Conservation (phyloP, 2,888 invertebrate genomes). For the Pelosia muscerda region DNA sequence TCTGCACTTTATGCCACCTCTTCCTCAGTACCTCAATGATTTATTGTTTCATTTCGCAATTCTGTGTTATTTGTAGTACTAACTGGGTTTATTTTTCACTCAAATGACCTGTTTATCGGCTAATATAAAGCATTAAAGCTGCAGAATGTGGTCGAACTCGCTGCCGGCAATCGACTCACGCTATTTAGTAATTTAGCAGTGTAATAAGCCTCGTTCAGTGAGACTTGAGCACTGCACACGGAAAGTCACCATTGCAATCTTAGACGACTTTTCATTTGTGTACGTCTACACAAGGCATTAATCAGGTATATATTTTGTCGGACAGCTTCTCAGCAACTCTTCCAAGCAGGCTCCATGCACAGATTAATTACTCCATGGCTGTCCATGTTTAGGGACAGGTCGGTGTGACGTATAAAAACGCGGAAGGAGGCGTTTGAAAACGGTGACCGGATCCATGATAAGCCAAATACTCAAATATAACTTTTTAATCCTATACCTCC, state of each 20-base stretch:
- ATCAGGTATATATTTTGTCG: no score
- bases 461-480: no score
- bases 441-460: no score
- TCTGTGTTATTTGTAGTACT: conserved; percentile 68
- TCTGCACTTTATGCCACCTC: conserved; percentile 41
- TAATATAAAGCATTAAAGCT: conserved; percentile 67
- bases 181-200: conserved; percentile 75
- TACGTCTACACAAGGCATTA: conserved; percentile 25
- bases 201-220: conserved; percentile 64
- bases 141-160: conserved; percentile 65
- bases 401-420: no score
- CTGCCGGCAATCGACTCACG: conserved; percentile 60
- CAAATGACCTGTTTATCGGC: conserved; percentile 71
- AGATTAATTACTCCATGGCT: no score
- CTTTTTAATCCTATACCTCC: no score
- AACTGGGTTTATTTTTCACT: conserved; percentile 73
- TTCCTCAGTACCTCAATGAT: conserved; percentile 50
- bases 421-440: no score
- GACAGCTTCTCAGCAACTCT: no score
- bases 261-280: conserved; percentile 28
- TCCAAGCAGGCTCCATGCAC: no score
- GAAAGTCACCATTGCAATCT: conserved; percentile 48
- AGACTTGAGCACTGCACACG: conserved; percentile 47
- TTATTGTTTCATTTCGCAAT: conserved; percentile 63
- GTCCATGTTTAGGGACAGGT: no score